Evolutionary conservation across 2,797 vertebrate genomes (phyloP).

Genomic region (Crocidura indochinensis): DNA sequence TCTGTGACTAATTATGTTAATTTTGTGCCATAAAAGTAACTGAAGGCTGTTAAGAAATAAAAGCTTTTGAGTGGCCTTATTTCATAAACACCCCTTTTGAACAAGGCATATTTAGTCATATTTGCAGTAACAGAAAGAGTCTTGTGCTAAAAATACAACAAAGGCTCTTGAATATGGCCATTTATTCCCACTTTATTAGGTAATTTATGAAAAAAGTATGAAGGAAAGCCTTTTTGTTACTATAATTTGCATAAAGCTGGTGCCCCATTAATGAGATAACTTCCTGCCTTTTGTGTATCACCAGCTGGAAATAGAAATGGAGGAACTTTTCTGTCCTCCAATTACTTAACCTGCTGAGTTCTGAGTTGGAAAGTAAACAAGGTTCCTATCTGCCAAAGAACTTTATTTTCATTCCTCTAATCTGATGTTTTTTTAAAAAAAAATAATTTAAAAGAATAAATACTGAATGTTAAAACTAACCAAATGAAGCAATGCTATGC

Average conservation of each 20-base stretch:
- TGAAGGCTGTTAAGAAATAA: constrained; percentile 94
- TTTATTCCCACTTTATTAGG: constrained; percentile 94
- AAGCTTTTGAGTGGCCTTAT: constrained; percentile 93
- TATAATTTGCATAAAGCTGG: constrained; percentile 95
- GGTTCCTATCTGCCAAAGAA: constrained; percentile 90
- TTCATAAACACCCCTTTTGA: constrained; percentile 94
- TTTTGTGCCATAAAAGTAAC: constrained; percentile 95
- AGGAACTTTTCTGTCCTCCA: constrained; percentile 93
- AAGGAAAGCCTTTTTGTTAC: constrained; percentile 93
- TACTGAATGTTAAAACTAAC: constrained; percentile 76
- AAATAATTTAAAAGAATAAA: constrained; percentile 86
- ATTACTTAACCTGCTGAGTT: constrained; percentile 95
- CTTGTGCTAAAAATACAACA: constrained; percentile 95
- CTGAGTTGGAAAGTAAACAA: constrained; percentile 93
- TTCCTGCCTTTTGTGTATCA: constrained; percentile 94
- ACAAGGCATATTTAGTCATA: constrained; percentile 93
- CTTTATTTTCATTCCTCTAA: constrained; percentile 89
- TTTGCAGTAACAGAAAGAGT: constrained; percentile 94
- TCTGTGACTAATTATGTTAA: constrained; percentile 95
- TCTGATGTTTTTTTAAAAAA: constrained; percentile 83
- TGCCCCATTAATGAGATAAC: constrained; percentile 94
- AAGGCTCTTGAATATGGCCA: constrained; percentile 93
- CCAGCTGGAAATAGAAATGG: constrained; percentile 94
- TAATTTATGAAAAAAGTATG: constrained; percentile 93
- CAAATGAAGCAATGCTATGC: constrained; percentile 58